phyloP scores from a whole-genome alignment of 1,140 invertebrate species.

The Ceratina calcarata region DNA sequence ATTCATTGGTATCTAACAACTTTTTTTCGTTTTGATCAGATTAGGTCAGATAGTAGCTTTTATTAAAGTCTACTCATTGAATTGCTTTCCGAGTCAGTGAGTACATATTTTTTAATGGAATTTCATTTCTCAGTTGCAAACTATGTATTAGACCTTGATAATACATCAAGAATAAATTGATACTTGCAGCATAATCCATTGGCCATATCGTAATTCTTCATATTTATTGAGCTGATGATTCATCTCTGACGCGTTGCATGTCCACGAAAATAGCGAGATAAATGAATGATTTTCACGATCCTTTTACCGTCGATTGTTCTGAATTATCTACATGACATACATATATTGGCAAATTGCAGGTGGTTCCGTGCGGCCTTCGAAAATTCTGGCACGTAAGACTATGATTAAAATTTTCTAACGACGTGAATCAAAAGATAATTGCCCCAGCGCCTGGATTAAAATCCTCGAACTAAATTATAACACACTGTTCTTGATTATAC shows the following conservation, averaged over 20 bases:
- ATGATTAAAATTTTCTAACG: constrained; percentile 42
- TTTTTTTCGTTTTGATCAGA: too few species aligned
- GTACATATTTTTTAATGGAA: not conserved
- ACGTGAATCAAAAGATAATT: constrained; percentile 25
- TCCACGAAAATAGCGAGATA: too few species aligned
- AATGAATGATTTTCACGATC: too few species aligned
- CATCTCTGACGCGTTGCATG: too few species aligned
- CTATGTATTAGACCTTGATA: not conserved
- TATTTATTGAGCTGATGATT: too few species aligned
- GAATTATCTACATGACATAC: constrained; percentile 29
- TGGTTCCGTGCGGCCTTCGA: constrained; percentile 69
- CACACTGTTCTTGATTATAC: not conserved
- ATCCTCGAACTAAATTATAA: constrained; percentile 37
- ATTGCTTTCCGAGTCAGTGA: not conserved
- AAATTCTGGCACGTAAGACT: constrained; percentile 73
- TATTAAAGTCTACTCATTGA: not conserved
- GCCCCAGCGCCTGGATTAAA: constrained; percentile 32
- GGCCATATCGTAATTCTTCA: too few species aligned
- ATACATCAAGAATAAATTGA: not conserved
- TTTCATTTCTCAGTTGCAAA: not conserved
- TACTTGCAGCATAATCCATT: too few species aligned
- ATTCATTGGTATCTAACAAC: not conserved
- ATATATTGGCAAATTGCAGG: constrained; percentile 69
- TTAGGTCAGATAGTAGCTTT: not conserved
- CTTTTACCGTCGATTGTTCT: too few species aligned